Base-by-base conservation (phyloP, 2,113 vertebrate species). In the Aspidoscelis tigris region DNA sequence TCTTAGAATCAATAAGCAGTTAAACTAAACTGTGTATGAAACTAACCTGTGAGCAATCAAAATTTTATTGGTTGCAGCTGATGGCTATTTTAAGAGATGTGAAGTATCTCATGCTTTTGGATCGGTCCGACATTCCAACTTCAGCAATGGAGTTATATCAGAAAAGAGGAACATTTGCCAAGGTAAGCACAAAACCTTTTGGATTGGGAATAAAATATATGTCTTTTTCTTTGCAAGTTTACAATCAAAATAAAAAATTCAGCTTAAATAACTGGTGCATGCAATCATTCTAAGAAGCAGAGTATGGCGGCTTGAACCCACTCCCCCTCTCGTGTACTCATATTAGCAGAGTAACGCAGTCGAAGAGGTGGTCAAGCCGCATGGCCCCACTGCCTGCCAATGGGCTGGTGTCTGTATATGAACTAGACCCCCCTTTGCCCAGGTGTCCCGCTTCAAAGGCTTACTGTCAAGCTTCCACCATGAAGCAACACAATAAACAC, bases 11-110 rank as follows among this genome's bases (percentile, higher is more conserved):
- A 58, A 18, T 53, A 53, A 64, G 0, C 61, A 58, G 44, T 24
- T 70, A 53, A 85, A 24, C 3, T 58, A 84, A 47, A 26, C 16
- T 21, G 20, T 58, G 65, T 77, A 1, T 26, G 78, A 77, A 87
- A 24, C 55, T 64, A 88, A 53, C 47, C 61, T 73, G n/a, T 77
- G 44, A 87, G 77, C 81, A 18, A 33, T 47, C 11, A 71, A 21
- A 26, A 65, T 84, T 89, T 90, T 84, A 39, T 87, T 83, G 64
- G 86, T 83, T 89, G 21, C 83, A 97, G 95, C 90, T 96, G 70
- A 91, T 95, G 74, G 95, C 92, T 84, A 91, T 98, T 53, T 90
- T 97, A 84, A 97, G 95, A 91, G 97, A 98, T 86, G 96, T 98
- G 66, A 97, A 96, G 80, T 96, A 97, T 65, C 93, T 98, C 83